These are phyloP conservation scores for Macrochelys suwanniensis DNA, from an alignment of 2,797 vertebrate species.

Conservation along the genomic window DNA sequence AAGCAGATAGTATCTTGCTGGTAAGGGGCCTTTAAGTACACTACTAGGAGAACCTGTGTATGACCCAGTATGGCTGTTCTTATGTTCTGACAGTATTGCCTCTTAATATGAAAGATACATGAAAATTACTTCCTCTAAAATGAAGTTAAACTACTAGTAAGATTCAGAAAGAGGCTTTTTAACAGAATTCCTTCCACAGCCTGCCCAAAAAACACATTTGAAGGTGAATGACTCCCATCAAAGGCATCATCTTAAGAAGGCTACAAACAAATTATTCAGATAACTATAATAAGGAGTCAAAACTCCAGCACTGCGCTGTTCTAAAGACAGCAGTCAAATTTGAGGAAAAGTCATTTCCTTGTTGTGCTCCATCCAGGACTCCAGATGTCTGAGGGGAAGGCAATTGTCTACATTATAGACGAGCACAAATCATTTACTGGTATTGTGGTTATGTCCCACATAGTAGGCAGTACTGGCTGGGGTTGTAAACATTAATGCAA, in stretches of 20 bases:
- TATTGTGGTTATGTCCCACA: not conserved
- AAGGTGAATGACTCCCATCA: not conserved
- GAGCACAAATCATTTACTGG: not conserved
- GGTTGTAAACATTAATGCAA: not conserved
- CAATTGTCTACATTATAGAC: not conserved
- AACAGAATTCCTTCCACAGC: not conserved
- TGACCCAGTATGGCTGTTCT: no score
- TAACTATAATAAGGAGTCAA: not conserved
- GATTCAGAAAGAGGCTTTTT: not conserved
- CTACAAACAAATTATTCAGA: not conserved
- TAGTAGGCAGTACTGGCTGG: not conserved
- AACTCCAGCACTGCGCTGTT: not conserved
- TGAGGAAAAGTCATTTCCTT: not conserved
- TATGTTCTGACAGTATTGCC: no score
- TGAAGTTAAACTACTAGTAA: not conserved
- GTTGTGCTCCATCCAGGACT: not conserved
- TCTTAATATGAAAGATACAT: not conserved
- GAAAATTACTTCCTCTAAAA: not conserved
- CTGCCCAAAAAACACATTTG: not conserved
- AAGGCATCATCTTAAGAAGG: no score
- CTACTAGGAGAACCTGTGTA: not conserved
- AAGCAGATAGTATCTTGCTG: conserved; percentile 55
- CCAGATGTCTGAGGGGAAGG: not conserved
- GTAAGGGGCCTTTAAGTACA: conserved; percentile 17
- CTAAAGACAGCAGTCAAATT: not conserved